Evolutionary conservation across 2,888 invertebrate species (phyloP).

Genomic region (Polydrusus pterygomalis): DNA sequence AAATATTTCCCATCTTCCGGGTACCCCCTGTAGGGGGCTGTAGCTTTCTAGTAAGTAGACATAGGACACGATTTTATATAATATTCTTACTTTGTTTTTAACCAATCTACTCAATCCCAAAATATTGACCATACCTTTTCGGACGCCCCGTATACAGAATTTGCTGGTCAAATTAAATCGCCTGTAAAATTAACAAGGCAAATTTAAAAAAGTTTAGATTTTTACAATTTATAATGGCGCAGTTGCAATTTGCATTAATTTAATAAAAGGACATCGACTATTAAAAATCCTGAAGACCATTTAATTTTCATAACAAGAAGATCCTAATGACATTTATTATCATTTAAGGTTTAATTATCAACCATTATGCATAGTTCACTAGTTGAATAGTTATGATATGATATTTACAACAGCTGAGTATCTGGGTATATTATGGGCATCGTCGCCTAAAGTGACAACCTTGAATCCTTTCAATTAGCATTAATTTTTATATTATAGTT

Average conservation of each 20-base stretch:
- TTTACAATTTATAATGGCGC: neutral
- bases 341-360: conserved; percentile 23
- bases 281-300: conserved; percentile 3
- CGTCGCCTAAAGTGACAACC: conserved; percentile 22
- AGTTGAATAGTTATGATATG: conserved; percentile 16
- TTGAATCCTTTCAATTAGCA: conserved; percentile 39
- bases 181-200: no score
- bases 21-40: no score
- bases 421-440: conserved; percentile 25
- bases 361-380: neutral
- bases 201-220: no score
- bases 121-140: no score
- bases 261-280: conserved; percentile 11
- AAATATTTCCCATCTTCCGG: no score
- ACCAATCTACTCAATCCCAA: no score
- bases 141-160: no score
- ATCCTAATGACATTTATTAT: conserved; percentile 1
- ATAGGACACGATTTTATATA: no score
- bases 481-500: conserved; percentile 34
- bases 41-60: no score
- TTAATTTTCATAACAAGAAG: conserved; percentile 8
- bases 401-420: neutral
- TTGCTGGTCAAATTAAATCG: no score
- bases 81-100: no score
- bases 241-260: neutral